Base-by-base conservation (phyloP, 2,113 vertebrate genomes). In the Formicarius rufipectus region DNA sequence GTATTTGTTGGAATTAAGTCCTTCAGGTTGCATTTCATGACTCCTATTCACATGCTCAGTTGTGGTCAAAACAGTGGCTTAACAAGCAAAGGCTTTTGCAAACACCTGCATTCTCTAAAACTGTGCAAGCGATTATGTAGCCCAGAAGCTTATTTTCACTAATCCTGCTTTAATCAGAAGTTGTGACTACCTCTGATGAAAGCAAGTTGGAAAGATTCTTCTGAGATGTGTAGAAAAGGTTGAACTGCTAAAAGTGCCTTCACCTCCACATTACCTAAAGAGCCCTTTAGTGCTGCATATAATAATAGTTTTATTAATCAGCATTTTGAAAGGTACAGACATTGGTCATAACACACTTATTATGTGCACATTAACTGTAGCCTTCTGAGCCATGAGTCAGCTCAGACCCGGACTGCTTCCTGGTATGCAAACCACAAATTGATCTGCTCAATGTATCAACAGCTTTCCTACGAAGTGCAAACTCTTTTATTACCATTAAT, bases 81-180 rank as follows among this genome's bases (percentile, higher is more conserved):
- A 84, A 91, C 55, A 83, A 84, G n/a, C 3, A 4, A 84, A 67
- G 39, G 45, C 44, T 76, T 84, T 90, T 60, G 68, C 67, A 91
- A 83, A 86, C 55, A 66, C 27, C 47, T 84, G 47, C 74, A 42
- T 79, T 79, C 40, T 60, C 58, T 80, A 72, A 95, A 93, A 68
- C n/a, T 62, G 24, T 69, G 79, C 69, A 89, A 92, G 89, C 31
- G 80, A 68, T 72, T 76, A 53, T 52, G 53, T 64, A 83, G 63
- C 82, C n/a, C 55, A 44, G 67, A 81, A 92, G 88, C 56, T 90
- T 84, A 80, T 63, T 91, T 89, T 80, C 45, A 7, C 52, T 94
- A 96, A 95, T 96, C 83, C 73, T 89, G 24, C 69, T 89, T 94
- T 91, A 90, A 80, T 93, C 83, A 92, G 60, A 93, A 84, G 12